Evolutionary conservation across 2,113 vertebrate genomes (phyloP).

Genomic region (Orientallactaga bullata): DNA sequence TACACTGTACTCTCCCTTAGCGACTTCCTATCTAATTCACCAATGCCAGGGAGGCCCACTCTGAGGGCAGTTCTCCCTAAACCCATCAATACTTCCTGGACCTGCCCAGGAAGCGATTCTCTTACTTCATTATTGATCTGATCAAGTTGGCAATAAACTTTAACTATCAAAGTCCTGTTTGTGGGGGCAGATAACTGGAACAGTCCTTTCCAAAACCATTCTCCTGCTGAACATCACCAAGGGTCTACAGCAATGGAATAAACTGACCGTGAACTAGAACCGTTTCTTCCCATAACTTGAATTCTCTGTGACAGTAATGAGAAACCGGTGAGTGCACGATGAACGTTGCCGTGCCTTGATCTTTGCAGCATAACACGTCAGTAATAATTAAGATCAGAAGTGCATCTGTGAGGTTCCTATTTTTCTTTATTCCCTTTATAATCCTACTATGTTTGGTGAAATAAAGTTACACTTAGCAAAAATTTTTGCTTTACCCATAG

Average conservation of each 20-base stretch:
- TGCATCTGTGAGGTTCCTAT: not conserved
- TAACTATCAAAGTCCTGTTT: too few relatives aligned
- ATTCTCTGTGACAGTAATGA: not conserved
- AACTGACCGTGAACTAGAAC: not conserved
- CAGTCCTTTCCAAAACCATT: too few relatives aligned
- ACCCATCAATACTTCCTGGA: too few relatives aligned
- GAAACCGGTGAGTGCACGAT: not conserved
- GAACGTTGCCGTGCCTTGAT: fast-evolving
- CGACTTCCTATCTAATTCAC: too few relatives aligned
- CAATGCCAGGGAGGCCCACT: too few relatives aligned
- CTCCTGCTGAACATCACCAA: too few relatives aligned
- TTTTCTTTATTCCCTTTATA: not conserved
- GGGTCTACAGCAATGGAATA: not conserved
- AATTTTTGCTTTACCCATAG: not conserved
- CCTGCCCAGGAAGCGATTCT: too few relatives aligned
- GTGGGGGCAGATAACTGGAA: too few relatives aligned
- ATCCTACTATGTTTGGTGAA: not conserved
- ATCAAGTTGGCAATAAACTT: too few relatives aligned
- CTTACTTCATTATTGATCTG: too few relatives aligned
- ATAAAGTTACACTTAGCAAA: not conserved
- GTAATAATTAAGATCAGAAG: not conserved
- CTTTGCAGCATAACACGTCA: not conserved
- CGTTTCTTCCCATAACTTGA: not conserved
- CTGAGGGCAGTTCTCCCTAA: too few relatives aligned
- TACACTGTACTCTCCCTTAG: too few relatives aligned